Percentiles rank a stretch among this genome's conserved stretches.
phyloP scores from a whole-genome alignment of 2,888 invertebrate genomes.

The Hydrotaea cyrtoneurina region DNA sequence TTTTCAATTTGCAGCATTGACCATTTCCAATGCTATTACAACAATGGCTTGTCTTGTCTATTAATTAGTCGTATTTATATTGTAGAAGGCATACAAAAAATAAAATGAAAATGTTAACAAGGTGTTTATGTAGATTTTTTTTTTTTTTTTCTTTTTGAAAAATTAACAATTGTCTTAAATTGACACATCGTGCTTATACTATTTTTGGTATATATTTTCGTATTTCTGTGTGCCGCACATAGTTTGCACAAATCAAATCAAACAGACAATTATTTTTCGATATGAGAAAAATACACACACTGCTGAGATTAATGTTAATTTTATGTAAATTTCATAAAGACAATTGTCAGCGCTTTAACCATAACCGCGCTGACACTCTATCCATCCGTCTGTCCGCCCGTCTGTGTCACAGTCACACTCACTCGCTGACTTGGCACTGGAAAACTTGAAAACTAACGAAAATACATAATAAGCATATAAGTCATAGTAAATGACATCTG shows the following conservation, averaged over 20 bases:
- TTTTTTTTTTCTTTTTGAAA: conserved; percentile 38
- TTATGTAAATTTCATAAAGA: conserved; percentile 61
- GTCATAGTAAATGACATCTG: conserved; percentile 51
- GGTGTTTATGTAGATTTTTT: conserved; percentile 57
- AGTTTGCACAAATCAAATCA: conserved; percentile 23
- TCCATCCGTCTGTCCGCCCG: too few species aligned
- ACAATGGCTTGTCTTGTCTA: background rate
- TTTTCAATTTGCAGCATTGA: too few species aligned
- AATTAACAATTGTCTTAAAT: conserved; percentile 59
- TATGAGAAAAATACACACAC: conserved; percentile 30
- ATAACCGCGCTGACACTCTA: too few species aligned
- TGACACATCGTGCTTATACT: conserved; percentile 65
- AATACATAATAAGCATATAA: conserved; percentile 41
- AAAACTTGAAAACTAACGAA: conserved; percentile 5
- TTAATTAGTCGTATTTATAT: conserved; percentile 1
- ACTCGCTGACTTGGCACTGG: background rate
- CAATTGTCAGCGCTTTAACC: conserved; percentile 58
- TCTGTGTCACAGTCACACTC: too few species aligned
- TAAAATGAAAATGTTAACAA: conserved; percentile 42
- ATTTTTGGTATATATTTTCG: conserved; percentile 55
- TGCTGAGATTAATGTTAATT: conserved; percentile 57
- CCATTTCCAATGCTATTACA: too few species aligned
- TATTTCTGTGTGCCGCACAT: background rate
- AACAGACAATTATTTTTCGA: conserved; percentile 54
- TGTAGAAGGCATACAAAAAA: background rate